Percentiles rank a stretch among this genome's conserved stretches.
Conservation (phyloP, 2,888 invertebrate species). For the Noctua janthe region DNA sequence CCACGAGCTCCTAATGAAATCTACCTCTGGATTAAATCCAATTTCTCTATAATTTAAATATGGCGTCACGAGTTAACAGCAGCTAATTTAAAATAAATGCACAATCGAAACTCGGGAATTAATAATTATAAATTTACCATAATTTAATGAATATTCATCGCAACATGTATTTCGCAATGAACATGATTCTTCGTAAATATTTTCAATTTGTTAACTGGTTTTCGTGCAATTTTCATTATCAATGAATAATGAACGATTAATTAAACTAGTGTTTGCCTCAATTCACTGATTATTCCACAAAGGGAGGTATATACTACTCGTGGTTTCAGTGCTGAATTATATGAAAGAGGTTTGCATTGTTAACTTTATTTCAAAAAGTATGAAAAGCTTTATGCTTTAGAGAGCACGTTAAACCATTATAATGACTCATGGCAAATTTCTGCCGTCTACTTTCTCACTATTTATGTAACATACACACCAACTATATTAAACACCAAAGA, state of each 20-base stretch:
- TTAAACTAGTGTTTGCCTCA: conserved; percentile 7
- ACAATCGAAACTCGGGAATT: conserved; percentile 1
- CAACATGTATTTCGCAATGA: conserved; percentile 12
- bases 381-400: background rate
- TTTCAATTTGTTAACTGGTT: conserved; percentile 13
- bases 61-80: background rate
- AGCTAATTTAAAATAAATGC: conserved; percentile 17
- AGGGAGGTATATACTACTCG: background rate
- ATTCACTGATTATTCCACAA: conserved; percentile 17
- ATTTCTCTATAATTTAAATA: background rate
- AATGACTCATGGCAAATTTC: background rate
- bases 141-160: conserved; percentile 20
- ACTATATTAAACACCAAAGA: background rate
- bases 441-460: background rate
- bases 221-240: conserved; percentile 30
- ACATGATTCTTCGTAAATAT: conserved; percentile 30
- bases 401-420: background rate
- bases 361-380: background rate
- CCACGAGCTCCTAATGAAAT: background rate
- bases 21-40: background rate
- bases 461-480: background rate
- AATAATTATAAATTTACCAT: conserved; percentile 34
- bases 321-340: background rate
- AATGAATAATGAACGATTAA: conserved; percentile 10
- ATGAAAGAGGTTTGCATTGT: background rate